These are phyloP conservation scores for Synergus laeviventris DNA, from an alignment of 2,888 invertebrate genomes.

Conservation along the genomic window DNA sequence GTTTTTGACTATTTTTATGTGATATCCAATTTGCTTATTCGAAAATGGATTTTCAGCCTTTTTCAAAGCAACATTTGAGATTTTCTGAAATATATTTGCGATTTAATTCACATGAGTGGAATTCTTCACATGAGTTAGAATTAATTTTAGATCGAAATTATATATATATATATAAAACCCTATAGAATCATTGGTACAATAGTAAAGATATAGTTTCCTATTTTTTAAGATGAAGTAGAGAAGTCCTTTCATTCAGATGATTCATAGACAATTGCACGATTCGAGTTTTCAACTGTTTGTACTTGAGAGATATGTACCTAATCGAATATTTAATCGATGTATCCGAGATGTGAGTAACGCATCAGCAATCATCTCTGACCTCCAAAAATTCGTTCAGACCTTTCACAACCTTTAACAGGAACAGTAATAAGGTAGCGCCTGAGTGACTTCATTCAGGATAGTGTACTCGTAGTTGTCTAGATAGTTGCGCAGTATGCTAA, in stretches of 20 bases:
- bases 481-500: constrained; percentile 37
- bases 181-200: too few species aligned
- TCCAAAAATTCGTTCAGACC: constrained; percentile 13
- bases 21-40: too few species aligned
- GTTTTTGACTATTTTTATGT: too few species aligned
- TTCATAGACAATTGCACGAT: not conserved
- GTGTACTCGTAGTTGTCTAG: not conserved
- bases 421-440: constrained; percentile 29
- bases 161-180: too few species aligned
- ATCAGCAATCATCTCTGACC: not conserved
- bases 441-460: constrained; percentile 17
- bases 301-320: not conserved
- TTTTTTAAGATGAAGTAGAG: too few species aligned
- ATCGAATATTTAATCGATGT: constrained; percentile 1
- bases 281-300: not conserved
- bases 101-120: too few species aligned
- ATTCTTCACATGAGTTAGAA: too few species aligned
- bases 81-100: not conserved
- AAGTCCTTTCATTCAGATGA: not conserved
- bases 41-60: not conserved
- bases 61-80: not conserved
- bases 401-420: constrained; percentile 33
- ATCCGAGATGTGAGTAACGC: not conserved
- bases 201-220: too few species aligned
- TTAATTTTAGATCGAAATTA: too few species aligned